Evolutionary conservation across 2,797 vertebrate genomes (phyloP), one percentile per base, ranked within the genome.

Genomic region (Pseudocheirus occidentalis): DNA sequence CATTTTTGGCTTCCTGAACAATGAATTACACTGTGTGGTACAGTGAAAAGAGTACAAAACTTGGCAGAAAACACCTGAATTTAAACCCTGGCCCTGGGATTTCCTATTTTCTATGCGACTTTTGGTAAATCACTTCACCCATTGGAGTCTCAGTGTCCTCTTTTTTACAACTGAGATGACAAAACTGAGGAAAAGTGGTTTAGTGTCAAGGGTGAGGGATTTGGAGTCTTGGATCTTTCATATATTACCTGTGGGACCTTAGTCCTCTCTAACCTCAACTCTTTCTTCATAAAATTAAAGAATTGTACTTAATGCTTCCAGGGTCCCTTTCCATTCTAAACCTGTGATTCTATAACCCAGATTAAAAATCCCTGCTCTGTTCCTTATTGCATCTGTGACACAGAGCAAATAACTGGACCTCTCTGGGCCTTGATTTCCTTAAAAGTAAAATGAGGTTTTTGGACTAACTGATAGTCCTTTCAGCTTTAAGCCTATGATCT

Each of bases 1-100:
- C 89, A 56, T 90, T 98, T 98, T 92, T 96, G 95, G 95, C 91
- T 97, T 98, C 96, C 96, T 94, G 97, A 95, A 96, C 93, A 97
- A 94, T 34, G 95, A 29, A 97, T 40, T 28, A 58, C 90, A 92
- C 50, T 95, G 91, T 96, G 89, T 46, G n/a, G n/a, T 46, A 4
- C n/a, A 81, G n/a, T 81, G n/a, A 16, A 81, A 81, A 81, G 66
- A 81, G n/a, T 24, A 81, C 2, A 40, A 40, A 21, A 9, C n/a
- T 81, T 81, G 16, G 7, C 66, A 24, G 66, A 46, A 18, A 81
- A 81, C n/a, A 81, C n/a, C 66, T 81, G 66, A 18, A 24, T 46
- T 81, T 81, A 81, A 81, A 21, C 18, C 7, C n/a, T 81, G 66
- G n/a, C 0, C 6, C 66, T 81, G 66, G 5, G 6, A 81, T 81